Percentiles rank a stretch among this genome's conserved stretches.
phyloP scores from a whole-genome alignment of 2,888 invertebrate genomes.

The Yponomeuta malinellus region DNA sequence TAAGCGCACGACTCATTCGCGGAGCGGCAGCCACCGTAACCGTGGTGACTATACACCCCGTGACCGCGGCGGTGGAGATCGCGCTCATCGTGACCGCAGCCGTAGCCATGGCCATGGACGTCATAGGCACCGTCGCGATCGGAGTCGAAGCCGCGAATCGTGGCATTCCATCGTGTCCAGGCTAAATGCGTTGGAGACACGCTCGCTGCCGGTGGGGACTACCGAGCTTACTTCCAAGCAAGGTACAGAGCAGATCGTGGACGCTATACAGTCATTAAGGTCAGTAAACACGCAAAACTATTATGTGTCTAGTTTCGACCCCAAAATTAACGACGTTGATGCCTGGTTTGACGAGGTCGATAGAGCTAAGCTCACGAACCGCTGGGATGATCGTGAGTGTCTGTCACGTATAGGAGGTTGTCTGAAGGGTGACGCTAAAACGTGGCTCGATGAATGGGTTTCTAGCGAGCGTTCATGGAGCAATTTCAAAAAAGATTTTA shows the following conservation, averaged over 20 bases:
- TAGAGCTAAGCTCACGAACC: too few species aligned
- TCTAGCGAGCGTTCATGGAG: not conserved
- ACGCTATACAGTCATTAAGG: slow-evolving; percentile 7
- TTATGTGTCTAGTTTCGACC: slow-evolving; percentile 8
- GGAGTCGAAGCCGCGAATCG: not conserved
- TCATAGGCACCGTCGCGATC: not conserved
- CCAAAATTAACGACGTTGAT: not conserved
- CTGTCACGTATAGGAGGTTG: too few species aligned
- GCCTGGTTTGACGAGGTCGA: too few species aligned
- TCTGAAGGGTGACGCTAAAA: too few species aligned
- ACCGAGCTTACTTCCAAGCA: not conserved
- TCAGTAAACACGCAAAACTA: not conserved
- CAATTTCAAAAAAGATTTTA: slow-evolving; percentile 8
- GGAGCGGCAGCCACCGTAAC: not conserved
- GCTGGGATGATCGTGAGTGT: too few species aligned
- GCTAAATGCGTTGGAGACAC: not conserved
- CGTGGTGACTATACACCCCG: not conserved
- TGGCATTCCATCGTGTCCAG: slow-evolving; percentile 2
- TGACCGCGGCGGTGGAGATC: not conserved
- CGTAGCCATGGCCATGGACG: not conserved
- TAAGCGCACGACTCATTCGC: not conserved
- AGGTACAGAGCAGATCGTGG: slow-evolving; percentile 1
- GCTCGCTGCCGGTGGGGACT: not conserved
- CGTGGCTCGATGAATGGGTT: too few species aligned
- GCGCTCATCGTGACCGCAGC: not conserved